Percentiles rank a stretch among this genome's conserved stretches.
These are phyloP conservation scores for Channa argus DNA, from an alignment of 2,113 vertebrate genomes.

Conservation along the genomic window DNA sequence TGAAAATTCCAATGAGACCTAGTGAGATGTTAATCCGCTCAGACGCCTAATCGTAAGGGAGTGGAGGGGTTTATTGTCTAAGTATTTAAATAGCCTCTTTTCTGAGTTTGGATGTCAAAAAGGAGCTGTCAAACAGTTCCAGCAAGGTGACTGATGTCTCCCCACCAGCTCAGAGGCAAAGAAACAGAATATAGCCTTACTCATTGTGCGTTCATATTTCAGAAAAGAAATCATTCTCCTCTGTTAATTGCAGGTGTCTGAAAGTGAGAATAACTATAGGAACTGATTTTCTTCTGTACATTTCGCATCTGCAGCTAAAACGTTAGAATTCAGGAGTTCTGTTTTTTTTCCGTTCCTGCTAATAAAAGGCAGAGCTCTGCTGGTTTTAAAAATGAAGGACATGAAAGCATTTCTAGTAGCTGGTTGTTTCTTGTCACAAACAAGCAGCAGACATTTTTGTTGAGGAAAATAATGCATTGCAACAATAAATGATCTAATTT, in stretches of 20 bases:
- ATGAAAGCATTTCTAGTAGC: background rate
- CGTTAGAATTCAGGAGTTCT: conserved; percentile 58
- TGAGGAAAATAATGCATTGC: conserved; percentile 35
- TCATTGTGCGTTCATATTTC: conserved; percentile 37
- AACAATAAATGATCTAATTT: conserved; percentile 13
- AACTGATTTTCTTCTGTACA: conserved; percentile 59
- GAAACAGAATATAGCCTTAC: conserved; percentile 57
- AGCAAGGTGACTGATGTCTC: conserved; percentile 72
- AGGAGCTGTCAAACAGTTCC: conserved; percentile 55
- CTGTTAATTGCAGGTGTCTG: conserved; percentile 58
- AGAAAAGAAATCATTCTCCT: conserved; percentile 46
- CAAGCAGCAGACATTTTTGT: background rate
- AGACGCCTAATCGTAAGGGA: conserved; percentile 53
- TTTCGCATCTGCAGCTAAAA: conserved; percentile 54
- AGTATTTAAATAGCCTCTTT: conserved; percentile 66
- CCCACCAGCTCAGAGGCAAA: conserved; percentile 42
- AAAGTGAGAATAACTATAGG: conserved; percentile 68
- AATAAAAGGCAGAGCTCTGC: conserved; percentile 22
- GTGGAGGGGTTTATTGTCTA: conserved; percentile 61
- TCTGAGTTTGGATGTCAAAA: conserved; percentile 73
- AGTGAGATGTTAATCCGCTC: conserved; percentile 59
- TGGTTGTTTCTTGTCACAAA: conserved; percentile 39
- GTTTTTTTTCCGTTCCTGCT: conserved; percentile 32
- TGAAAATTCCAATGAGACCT: conserved; percentile 16
- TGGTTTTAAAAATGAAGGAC: conserved; percentile 18